Evolutionary conservation across 2,797 vertebrate genomes (phyloP).

Genomic region (Lophotriccus pileatus): DNA sequence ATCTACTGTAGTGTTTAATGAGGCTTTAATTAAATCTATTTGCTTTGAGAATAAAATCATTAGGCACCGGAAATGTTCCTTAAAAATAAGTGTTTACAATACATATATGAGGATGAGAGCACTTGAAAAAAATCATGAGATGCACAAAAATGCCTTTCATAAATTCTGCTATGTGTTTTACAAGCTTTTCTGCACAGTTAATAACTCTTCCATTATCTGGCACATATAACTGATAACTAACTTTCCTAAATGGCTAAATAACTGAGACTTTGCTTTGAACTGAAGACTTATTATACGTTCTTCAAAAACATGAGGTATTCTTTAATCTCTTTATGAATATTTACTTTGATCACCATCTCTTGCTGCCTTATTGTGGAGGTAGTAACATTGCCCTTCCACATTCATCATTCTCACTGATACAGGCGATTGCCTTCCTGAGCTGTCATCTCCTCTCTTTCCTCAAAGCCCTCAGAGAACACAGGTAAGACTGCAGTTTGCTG

Average conservation of each 20-base stretch:
- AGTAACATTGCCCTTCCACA: neutral
- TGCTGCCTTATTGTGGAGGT: neutral
- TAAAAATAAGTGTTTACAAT: constrained; percentile 49
- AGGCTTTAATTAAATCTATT: constrained; percentile 46
- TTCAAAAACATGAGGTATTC: neutral
- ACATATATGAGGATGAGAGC: neutral
- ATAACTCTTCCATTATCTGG: neutral
- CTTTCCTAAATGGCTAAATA: constrained; percentile 33
- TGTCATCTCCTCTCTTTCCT: neutral
- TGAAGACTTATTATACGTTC: neutral
- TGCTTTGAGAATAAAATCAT: constrained; percentile 40
- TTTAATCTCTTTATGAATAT: constrained; percentile 41
- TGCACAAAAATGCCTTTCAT: constrained; percentile 26
- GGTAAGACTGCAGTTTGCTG: neutral
- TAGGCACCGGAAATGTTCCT: neutral
- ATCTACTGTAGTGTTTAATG: constrained; percentile 15
- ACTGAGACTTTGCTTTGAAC: neutral
- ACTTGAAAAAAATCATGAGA: constrained; percentile 11
- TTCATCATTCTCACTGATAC: neutral
- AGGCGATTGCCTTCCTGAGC: neutral
- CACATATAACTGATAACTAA: neutral
- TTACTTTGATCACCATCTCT: constrained; percentile 36
- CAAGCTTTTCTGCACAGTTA: constrained; percentile 10
- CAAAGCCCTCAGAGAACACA: neutral
- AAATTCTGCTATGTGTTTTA: neutral